Evolutionary conservation across 2,888 invertebrate genomes (phyloP).

Genomic region (Eupelmus urozonus): DNA sequence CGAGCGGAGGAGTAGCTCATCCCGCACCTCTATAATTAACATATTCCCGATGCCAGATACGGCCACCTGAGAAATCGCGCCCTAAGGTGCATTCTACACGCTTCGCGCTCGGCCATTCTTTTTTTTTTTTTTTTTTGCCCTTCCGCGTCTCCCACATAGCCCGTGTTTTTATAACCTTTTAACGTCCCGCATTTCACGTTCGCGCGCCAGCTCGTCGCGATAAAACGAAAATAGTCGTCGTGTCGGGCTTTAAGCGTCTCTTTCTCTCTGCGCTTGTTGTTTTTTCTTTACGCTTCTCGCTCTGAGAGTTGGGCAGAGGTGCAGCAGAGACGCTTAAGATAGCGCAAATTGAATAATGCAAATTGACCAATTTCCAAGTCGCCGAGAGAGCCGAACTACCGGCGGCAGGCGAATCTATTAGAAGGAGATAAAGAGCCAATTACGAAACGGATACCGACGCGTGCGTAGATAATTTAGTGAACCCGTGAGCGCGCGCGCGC

Average conservation of each 20-base stretch:
- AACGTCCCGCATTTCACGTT: conserved; percentile 37
- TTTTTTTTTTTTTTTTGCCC: neutral
- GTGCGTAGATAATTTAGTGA: conserved; percentile 23
- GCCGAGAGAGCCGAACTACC: neutral
- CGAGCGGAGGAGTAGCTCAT: conserved; percentile 15
- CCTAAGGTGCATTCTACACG: conserved; percentile 2
- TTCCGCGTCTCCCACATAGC: neutral
- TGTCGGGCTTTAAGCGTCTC: neutral
- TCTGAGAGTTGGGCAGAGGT: neutral
- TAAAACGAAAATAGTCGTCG: conserved; percentile 44
- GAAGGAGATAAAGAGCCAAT: conserved; percentile 39
- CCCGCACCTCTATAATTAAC: conserved; percentile 63
- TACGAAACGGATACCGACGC: conserved; percentile 29
- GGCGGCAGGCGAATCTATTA: conserved; percentile 15
- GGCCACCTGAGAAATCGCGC: conserved; percentile 51
- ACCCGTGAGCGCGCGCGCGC: neutral
- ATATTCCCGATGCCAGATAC: conserved; percentile 65
- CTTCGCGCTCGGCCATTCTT: neutral
- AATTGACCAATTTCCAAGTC: conserved; percentile 47
- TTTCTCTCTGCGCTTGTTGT: neutral
- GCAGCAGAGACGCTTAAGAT: neutral
- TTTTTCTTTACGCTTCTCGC: conserved; percentile 1
- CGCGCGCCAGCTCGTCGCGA: no score
- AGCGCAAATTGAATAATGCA: conserved; percentile 53
- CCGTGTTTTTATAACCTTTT: conserved; percentile 48